These are phyloP conservation scores for Hucho hucho DNA, from an alignment of 2,113 vertebrate genomes.

Conservation along the genomic window DNA sequence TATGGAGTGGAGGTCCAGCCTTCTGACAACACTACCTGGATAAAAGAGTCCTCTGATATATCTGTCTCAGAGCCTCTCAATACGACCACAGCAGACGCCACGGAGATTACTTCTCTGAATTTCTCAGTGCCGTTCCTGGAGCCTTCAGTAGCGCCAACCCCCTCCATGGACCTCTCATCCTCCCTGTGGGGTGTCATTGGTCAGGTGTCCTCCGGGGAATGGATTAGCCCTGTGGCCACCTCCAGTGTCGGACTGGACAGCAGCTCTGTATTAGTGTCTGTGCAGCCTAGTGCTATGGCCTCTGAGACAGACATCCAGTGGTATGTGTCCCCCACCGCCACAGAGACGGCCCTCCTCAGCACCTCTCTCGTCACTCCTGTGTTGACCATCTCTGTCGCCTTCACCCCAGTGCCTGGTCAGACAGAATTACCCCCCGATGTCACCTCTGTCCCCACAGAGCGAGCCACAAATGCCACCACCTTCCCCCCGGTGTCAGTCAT, in stretches of 20 bases:
- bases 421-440: conserved; percentile 24
- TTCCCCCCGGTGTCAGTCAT: conserved; percentile 35
- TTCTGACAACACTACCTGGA: conserved; percentile 38
- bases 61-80: conserved; percentile 62
- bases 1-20: conserved; percentile 21
- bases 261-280: conserved; percentile 40
- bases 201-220: conserved; percentile 35
- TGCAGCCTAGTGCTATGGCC: conserved; percentile 35
- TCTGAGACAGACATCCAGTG: conserved; percentile 62
- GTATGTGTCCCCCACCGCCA: conserved; percentile 49
- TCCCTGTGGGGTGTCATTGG: conserved; percentile 29
- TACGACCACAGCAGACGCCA: conserved; percentile 30
- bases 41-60: conserved; percentile 60
- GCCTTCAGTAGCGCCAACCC: conserved; percentile 51
- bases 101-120: conserved; percentile 45
- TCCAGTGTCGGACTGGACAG: conserved; percentile 22
- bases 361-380: conserved; percentile 33
- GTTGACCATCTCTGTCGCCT: conserved; percentile 28
- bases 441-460: conserved; percentile 26
- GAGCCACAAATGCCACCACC: conserved; percentile 21
- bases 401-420: conserved; percentile 20
- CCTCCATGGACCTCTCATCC: conserved; percentile 46
- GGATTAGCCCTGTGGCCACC: conserved; percentile 52
- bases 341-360: conserved; percentile 26
- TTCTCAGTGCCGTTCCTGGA: conserved; percentile 53